Conservation (phyloP, 2,888 invertebrate genomes). For the Hipparchia semele region DNA sequence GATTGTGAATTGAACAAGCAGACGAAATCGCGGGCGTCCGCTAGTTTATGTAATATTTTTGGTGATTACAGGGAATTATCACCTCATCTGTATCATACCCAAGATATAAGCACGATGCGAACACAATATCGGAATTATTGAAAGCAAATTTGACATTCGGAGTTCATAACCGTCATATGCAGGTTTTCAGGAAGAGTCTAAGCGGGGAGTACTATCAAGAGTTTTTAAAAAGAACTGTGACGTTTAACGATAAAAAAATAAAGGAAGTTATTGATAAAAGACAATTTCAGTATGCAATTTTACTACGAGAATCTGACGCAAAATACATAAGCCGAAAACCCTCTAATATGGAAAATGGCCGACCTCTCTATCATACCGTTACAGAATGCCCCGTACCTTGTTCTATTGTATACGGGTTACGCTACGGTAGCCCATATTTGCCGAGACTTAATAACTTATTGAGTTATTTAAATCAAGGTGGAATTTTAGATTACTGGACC, state of each 20-base stretch:
- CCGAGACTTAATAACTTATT: conserved; percentile 73
- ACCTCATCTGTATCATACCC: conserved; percentile 72
- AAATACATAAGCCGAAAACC: conserved; percentile 57
- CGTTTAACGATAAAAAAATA: conserved; percentile 67
- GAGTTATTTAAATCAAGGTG: conserved; percentile 74
- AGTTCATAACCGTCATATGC: conserved; percentile 63
- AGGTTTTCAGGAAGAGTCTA: conserved; percentile 61
- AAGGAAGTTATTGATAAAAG: conserved; percentile 63
- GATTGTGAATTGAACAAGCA: too few relatives aligned
- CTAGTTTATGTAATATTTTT: background rate
- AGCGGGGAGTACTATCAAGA: conserved; percentile 46
- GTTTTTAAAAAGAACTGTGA: conserved; percentile 60
- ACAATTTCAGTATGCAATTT: conserved; percentile 71
- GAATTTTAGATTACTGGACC: conserved; percentile 73
- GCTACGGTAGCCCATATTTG: conserved; percentile 83
- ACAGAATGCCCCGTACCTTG: conserved; percentile 81
- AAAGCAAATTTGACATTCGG: conserved; percentile 64
- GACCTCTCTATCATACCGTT: conserved; percentile 75
- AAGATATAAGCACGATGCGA: conserved; percentile 61
- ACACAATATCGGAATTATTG: conserved; percentile 54
- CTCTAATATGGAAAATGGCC: conserved; percentile 62
- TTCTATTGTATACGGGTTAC: conserved; percentile 79
- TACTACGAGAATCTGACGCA: conserved; percentile 75
- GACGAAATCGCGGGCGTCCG: too few relatives aligned
- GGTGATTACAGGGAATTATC: conserved; percentile 64